Evolutionary conservation across 2,113 vertebrate genomes (phyloP).

Genomic region (Nesoenas mayeri): DNA sequence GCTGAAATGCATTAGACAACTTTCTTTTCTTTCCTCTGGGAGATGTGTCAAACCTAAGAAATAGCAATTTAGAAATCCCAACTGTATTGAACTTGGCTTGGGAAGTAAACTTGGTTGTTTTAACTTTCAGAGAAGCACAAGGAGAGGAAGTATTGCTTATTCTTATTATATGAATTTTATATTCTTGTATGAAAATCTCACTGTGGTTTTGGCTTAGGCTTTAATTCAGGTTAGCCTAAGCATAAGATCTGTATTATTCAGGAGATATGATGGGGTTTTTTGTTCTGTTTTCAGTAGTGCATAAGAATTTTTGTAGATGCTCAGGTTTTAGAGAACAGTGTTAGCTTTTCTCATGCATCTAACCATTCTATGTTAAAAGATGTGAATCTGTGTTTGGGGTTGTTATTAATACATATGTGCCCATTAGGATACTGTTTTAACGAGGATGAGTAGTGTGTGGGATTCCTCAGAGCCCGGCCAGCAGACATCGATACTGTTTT

Average conservation of each 20-base stretch:
- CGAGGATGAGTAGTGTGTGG: not conserved
- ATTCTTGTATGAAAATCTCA: not conserved
- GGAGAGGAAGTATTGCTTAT: not conserved
- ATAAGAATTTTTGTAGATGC: not conserved
- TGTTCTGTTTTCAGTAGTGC: not conserved
- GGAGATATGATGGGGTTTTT: not conserved
- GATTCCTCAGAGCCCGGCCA: not conserved
- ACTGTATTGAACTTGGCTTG: not conserved
- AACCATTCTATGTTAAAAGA: too few species aligned
- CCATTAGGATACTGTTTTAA: not conserved
- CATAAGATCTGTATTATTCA: not conserved
- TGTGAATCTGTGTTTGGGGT: not conserved
- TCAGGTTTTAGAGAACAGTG: not conserved
- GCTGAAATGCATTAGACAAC: not conserved
- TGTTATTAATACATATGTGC: too few species aligned
- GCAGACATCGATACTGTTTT: not conserved
- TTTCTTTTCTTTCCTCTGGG: not conserved
- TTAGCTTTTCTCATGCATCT: accelerated
- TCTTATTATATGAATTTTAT: not conserved
- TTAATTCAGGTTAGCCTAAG: not conserved
- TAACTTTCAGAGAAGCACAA: not conserved
- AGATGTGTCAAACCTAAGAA: not conserved
- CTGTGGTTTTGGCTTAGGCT: not conserved
- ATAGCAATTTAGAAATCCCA: constrained; percentile 2
- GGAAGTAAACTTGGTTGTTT: not conserved